Percentiles rank a stretch among this genome's conserved stretches.
Conservation (phyloP, 2,888 invertebrate genomes). For the Melanchra persicariae region DNA sequence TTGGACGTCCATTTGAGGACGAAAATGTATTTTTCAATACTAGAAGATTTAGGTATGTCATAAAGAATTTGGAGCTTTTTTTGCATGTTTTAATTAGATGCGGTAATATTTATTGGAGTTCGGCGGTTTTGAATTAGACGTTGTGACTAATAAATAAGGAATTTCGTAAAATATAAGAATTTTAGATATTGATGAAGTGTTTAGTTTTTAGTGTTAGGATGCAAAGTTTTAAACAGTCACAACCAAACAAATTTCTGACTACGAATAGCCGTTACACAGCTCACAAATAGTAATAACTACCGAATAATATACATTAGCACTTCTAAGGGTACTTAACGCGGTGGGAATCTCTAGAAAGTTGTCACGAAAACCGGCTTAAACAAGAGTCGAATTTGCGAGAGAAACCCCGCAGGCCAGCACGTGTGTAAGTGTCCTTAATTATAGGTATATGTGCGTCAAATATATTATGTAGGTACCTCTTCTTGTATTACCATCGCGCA, state of each 20-base stretch:
- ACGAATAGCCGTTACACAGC: slow-evolving; percentile 16
- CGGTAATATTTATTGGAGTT: slow-evolving; percentile 26
- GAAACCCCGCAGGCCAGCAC: slow-evolving; percentile 74
- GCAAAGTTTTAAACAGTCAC: not conserved
- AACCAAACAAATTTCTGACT: not conserved
- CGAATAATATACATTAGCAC: slow-evolving; percentile 84
- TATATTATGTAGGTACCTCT: slow-evolving; percentile 42
- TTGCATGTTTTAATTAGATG: slow-evolving; percentile 9
- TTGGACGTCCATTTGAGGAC: slow-evolving; percentile 37
- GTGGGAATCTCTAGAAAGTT: slow-evolving; percentile 88
- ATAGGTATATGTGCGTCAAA: slow-evolving; percentile 49
- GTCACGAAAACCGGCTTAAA: slow-evolving; percentile 84
- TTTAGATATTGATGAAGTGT: not conserved
- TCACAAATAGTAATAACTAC: slow-evolving; percentile 28
- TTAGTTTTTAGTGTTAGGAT: not conserved
- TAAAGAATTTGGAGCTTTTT: slow-evolving; percentile 24
- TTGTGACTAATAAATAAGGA: slow-evolving; percentile 5
- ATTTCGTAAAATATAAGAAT: not conserved
- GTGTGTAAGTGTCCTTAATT: slow-evolving; percentile 67
- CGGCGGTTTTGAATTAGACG: not conserved
- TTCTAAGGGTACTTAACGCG: slow-evolving; percentile 81
- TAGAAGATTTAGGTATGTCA: slow-evolving; percentile 32
- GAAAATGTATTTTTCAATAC: slow-evolving; percentile 47
- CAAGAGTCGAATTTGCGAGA: slow-evolving; percentile 79
- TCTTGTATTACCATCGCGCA: slow-evolving; percentile 37